phyloP scores from a whole-genome alignment of 2,888 invertebrate species.

The Leucozona laternaria region DNA sequence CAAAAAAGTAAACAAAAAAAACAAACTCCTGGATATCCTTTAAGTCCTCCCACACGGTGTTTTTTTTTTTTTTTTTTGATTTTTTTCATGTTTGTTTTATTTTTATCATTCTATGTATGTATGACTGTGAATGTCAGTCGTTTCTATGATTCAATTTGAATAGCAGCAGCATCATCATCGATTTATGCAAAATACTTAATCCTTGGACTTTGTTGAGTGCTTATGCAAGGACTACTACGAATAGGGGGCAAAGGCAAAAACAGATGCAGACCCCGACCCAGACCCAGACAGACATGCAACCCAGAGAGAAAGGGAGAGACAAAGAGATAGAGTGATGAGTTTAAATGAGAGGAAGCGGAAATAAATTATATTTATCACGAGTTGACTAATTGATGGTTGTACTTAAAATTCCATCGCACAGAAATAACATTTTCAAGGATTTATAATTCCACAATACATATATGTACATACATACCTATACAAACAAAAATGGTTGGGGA shows the following conservation, averaged over 20 bases:
- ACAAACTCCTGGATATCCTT: constrained; percentile 1
- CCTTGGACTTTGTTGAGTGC: constrained; percentile 48
- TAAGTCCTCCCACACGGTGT: constrained; percentile 7
- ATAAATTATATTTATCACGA: constrained; percentile 37
- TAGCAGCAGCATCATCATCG: constrained; percentile 39
- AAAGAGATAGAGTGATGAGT: too few relatives aligned
- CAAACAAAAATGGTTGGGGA: not conserved
- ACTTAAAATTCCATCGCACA: constrained; percentile 32
- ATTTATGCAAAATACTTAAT: constrained; percentile 64
- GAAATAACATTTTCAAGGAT: constrained; percentile 36
- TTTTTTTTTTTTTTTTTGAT: not conserved
- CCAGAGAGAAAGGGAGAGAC: not conserved
- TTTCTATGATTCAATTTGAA: constrained; percentile 37
- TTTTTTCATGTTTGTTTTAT: not conserved
- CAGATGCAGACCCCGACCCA: not conserved
- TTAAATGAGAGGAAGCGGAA: not conserved
- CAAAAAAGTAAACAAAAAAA: too few relatives aligned
- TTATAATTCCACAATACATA: constrained; percentile 11
- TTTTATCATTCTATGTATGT: not conserved
- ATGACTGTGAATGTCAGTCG: not conserved
- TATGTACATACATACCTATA: not conserved
- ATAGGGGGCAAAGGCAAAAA: not conserved
- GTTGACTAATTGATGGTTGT: constrained; percentile 43
- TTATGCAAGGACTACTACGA: constrained; percentile 25
- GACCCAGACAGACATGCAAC: not conserved